Evolutionary conservation across 2,888 invertebrate genomes (phyloP).

Genomic region (Ochropleura leucogaster): DNA sequence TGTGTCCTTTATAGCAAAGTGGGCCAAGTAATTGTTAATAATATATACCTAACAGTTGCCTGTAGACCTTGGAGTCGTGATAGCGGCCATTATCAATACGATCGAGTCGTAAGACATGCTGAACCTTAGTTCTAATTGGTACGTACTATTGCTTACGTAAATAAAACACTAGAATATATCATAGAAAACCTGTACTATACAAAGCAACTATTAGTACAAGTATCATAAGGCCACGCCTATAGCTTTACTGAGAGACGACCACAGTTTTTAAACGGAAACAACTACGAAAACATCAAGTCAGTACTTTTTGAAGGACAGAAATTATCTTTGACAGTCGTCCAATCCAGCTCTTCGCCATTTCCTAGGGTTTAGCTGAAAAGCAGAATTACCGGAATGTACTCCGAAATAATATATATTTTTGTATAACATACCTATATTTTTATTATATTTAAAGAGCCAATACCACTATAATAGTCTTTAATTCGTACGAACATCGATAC

Average conservation of each 20-base stretch:
- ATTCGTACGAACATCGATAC: no score
- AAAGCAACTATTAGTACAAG: not conserved
- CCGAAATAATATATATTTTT: not conserved
- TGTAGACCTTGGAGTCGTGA: conserved; percentile 60
- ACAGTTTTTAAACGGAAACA: not conserved
- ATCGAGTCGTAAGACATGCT: conserved; percentile 30
- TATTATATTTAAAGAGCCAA: not conserved
- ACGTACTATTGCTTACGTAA: not conserved
- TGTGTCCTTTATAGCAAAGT: conserved; percentile 63
- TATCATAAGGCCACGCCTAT: not conserved
- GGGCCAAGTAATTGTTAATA: conserved; percentile 66
- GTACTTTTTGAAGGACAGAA: not conserved
- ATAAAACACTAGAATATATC: not conserved
- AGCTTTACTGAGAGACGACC: no score
- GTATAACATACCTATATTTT: no score
- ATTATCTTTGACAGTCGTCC: no score
- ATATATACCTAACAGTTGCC: conserved; percentile 60
- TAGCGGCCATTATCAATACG: conserved; percentile 59
- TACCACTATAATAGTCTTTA: not conserved
- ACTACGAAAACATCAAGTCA: not conserved
- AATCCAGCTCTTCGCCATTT: not conserved
- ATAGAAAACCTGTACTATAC: not conserved
- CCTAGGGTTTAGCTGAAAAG: not conserved
- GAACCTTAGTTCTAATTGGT: conserved; percentile 41
- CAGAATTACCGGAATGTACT: not conserved